phyloP scores from a whole-genome alignment of 2,113 vertebrate species.

The Heterochromis multidens region DNA sequence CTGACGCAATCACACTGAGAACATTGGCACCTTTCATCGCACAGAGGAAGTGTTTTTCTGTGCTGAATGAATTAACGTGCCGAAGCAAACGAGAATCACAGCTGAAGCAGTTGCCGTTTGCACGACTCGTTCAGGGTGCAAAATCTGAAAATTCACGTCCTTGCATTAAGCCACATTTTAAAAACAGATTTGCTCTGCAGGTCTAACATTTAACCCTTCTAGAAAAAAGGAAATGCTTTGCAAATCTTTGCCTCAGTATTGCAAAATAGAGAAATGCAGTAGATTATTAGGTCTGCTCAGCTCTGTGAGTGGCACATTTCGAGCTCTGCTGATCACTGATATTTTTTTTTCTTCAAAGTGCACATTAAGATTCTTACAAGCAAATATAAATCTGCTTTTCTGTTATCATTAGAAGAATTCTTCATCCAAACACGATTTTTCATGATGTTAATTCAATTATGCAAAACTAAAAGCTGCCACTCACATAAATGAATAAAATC shows the following conservation, averaged over 20 bases:
- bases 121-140: not conserved
- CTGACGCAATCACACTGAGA: slow-evolving; percentile 31
- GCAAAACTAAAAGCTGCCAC: not conserved
- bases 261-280: not conserved
- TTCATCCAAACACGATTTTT: not conserved
- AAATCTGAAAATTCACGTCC: not conserved
- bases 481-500: not conserved
- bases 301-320: not conserved
- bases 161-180: not conserved
- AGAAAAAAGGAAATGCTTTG: not conserved
- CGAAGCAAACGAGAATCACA: not conserved
- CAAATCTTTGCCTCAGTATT: not conserved
- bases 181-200: not conserved
- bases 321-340: not conserved
- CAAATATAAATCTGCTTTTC: not conserved
- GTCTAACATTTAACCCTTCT: not conserved
- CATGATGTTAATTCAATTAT: not conserved
- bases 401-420: not conserved
- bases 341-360: not conserved
- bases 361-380: not conserved
- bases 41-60: slow-evolving; percentile 16
- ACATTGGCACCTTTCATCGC: slow-evolving; percentile 27
- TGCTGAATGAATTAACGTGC: slow-evolving; percentile 20
- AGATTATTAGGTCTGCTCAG: not conserved
- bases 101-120: not conserved